Conservation (phyloP, 2,797 vertebrate species). For the Anguilla anguilla region DNA sequence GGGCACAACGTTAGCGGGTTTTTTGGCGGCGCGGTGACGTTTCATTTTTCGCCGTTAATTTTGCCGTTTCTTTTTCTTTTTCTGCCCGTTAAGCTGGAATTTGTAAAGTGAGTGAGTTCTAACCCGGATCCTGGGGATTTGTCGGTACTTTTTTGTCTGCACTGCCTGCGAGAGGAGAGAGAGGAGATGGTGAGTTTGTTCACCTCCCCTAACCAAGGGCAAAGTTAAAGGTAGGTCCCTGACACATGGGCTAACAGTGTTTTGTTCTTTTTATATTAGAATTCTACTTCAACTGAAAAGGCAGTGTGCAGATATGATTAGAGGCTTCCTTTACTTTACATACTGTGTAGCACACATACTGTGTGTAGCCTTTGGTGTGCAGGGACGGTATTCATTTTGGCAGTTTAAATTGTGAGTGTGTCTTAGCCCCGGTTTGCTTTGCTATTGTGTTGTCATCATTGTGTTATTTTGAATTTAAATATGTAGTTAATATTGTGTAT, state of each 20-base stretch:
- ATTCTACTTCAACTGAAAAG: neutral
- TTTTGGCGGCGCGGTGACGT: neutral
- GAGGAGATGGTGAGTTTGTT: slow-evolving; percentile 85
- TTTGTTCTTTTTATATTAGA: neutral
- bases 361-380: neutral
- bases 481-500: neutral
- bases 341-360: no score
- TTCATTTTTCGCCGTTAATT: slow-evolving; percentile 48
- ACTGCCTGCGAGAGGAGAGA: slow-evolving; percentile 88
- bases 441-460: neutral
- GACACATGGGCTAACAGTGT: neutral
- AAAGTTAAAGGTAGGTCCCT: slow-evolving; percentile 89
- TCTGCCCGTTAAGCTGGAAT: slow-evolving; percentile 33
- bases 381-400: neutral
- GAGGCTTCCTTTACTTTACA: neutral
- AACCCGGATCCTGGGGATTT: neutral
- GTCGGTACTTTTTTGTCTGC: slow-evolving; percentile 66
- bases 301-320: neutral
- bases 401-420: neutral
- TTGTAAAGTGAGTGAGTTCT: neutral
- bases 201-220: slow-evolving; percentile 82
- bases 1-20: neutral
- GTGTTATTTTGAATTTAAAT: neutral
- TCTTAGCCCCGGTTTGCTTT: neutral
- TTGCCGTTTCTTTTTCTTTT: slow-evolving; percentile 29